phyloP scores from a whole-genome alignment of 2,888 invertebrate species.

The Cyrtodaria siliqua region DNA sequence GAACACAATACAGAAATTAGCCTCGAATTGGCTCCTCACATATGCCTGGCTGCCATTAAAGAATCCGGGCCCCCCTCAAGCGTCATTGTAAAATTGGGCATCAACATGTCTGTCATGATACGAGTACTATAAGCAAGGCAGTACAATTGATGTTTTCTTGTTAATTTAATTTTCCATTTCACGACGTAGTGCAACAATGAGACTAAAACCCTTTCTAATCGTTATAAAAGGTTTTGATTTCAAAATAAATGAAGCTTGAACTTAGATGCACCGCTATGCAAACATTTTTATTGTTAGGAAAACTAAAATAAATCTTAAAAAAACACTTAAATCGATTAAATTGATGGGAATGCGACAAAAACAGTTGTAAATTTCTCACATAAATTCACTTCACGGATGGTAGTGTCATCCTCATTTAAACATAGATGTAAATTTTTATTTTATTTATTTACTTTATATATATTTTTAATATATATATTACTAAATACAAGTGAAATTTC shows the following conservation, averaged over 20 bases:
- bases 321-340: neutral
- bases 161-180: constrained; percentile 16
- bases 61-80: constrained; percentile 6
- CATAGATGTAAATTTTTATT: too few species aligned
- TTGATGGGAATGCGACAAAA: neutral
- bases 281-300: constrained; percentile 23
- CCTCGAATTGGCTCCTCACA: constrained; percentile 36
- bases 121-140: constrained; percentile 1
- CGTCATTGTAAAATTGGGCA: neutral
- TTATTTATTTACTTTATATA: too few species aligned
- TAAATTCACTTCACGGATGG: too few species aligned
- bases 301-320: neutral
- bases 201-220: neutral
- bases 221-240: constrained; percentile 20
- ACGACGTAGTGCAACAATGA: neutral
- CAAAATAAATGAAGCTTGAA: constrained; percentile 26
- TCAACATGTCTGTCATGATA: neutral
- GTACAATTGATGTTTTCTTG: constrained; percentile 24
- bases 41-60: constrained; percentile 28
- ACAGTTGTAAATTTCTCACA: too few species aligned
- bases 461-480: too few species aligned
- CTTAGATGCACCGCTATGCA: constrained; percentile 1
- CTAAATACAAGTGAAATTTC: too few species aligned
- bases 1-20: constrained; percentile 47
- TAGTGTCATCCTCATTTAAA: too few species aligned